Percentiles rank a stretch among this genome's conserved stretches.
phyloP scores from a whole-genome alignment of 2,113 vertebrate genomes.

The Gobio gobio region DNA sequence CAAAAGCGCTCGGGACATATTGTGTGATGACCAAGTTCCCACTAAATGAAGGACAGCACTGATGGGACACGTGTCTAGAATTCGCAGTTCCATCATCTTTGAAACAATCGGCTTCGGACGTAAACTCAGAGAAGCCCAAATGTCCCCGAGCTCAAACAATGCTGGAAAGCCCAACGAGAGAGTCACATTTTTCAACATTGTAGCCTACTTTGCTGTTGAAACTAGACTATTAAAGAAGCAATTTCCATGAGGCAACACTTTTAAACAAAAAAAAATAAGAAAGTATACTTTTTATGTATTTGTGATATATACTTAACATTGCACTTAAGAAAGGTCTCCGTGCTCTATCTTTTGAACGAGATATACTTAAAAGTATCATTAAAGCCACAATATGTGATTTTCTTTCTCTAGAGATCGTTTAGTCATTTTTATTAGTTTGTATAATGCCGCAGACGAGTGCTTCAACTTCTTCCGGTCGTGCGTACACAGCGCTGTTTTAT shows the following conservation, averaged over 20 bases:
- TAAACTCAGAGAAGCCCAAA: not conserved
- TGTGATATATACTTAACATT: too few relatives aligned
- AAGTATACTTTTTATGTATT: too few relatives aligned
- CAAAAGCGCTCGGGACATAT: conserved; percentile 59
- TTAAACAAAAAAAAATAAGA: too few relatives aligned
- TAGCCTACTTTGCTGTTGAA: conserved; percentile 60
- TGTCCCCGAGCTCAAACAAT: conserved; percentile 28
- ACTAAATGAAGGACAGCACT: conserved; percentile 53
- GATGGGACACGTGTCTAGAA: conserved; percentile 56
- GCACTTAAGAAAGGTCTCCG: too few relatives aligned
- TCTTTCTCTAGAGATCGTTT: too few relatives aligned
- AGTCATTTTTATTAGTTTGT: too few relatives aligned
- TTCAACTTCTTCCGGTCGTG: too few relatives aligned
- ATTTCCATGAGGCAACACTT: conserved; percentile 64
- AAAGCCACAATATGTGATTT: too few relatives aligned
- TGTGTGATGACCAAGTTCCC: conserved; percentile 55
- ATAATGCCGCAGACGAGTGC: too few relatives aligned
- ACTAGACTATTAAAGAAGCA: conserved; percentile 62
- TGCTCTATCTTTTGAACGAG: too few relatives aligned
- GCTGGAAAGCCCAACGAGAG: conserved; percentile 38
- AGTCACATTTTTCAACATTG: conserved; percentile 47
- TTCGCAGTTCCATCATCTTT: conserved; percentile 51
- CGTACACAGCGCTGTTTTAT: too few relatives aligned
- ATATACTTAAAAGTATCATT: too few relatives aligned
- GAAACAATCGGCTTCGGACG: conserved; percentile 22